These are phyloP conservation scores for Lasioglossum malachurum DNA, from an alignment of 2,888 invertebrate species.

Conservation along the genomic window DNA sequence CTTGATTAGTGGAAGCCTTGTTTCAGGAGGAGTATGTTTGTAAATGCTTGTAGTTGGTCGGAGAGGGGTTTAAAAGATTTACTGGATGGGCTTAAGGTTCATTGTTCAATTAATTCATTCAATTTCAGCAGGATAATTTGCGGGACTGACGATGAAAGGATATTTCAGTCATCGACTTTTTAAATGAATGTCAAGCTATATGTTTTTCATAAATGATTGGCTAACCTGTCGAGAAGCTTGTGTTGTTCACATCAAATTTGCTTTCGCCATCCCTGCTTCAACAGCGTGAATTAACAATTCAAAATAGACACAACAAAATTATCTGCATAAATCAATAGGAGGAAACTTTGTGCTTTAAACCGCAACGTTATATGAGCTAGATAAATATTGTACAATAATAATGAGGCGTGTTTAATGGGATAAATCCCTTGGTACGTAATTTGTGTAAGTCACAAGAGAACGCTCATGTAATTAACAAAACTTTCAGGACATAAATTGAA, in stretches of 20 bases:
- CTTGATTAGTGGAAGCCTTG: not conserved
- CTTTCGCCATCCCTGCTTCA: not conserved
- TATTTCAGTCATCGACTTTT: not conserved
- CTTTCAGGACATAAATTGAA: not conserved
- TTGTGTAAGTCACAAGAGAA: not conserved
- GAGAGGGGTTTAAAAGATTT: not conserved
- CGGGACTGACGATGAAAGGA: not conserved
- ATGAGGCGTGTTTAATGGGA: not conserved
- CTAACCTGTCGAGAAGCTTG: not conserved
- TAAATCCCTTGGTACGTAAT: not conserved
- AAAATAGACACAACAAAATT: not conserved
- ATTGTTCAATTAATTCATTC: not conserved
- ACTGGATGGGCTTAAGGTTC: not conserved
- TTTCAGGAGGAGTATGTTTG: not conserved
- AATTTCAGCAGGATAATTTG: not conserved
- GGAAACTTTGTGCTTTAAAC: not conserved
- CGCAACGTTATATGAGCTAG: not conserved
- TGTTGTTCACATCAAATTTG: not conserved
- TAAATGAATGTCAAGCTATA: not conserved
- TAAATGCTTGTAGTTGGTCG: not conserved
- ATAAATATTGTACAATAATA: constrained; percentile 1
- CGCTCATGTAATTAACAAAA: not conserved
- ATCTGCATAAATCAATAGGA: not conserved
- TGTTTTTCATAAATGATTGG: not conserved
- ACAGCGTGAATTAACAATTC: not conserved